A percentile compares a stretch with the other conserved stretches of the same genome.
Conservation (phyloP, 2,113 vertebrate species). For the Lamprologus callipterus region DNA sequence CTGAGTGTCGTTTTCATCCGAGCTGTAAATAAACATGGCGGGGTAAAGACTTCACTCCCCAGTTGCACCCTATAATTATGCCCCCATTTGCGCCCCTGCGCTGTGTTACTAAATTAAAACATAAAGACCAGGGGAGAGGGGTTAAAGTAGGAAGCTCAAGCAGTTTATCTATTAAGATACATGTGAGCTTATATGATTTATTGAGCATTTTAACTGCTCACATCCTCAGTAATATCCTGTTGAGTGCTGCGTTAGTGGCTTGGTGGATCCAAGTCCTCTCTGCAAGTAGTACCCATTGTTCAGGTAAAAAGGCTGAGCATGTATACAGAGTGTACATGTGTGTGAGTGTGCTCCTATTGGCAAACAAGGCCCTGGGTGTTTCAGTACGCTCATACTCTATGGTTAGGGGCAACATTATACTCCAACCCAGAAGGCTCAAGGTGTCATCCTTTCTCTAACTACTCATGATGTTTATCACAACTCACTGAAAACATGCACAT, state of each 20-base stretch:
- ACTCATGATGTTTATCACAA: not conserved
- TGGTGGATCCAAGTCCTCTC: not conserved
- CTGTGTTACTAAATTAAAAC: conserved; percentile 6
- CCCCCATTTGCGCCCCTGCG: not conserved
- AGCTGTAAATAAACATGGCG: conserved; percentile 33
- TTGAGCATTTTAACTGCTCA: not conserved
- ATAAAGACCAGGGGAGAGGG: not conserved
- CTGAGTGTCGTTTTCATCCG: conserved; percentile 13
- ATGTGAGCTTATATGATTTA: conserved; percentile 7
- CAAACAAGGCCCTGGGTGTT: not conserved
- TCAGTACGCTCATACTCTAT: not conserved
- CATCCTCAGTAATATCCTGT: not conserved
- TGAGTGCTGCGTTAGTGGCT: not conserved
- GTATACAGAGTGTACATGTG: not conserved
- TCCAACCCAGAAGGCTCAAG: not conserved
- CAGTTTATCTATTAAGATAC: not conserved
- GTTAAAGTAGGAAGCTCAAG: not conserved
- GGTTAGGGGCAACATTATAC: not conserved
- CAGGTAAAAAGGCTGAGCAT: not conserved
- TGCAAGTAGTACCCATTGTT: not conserved
- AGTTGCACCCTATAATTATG: conserved; percentile 19
- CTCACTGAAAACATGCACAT: not conserved
- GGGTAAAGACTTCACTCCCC: conserved; percentile 23
- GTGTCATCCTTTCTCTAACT: not conserved
- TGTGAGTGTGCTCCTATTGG: not conserved